Conservation (phyloP, 2,113 vertebrate species). For the Polypterus senegalus region DNA sequence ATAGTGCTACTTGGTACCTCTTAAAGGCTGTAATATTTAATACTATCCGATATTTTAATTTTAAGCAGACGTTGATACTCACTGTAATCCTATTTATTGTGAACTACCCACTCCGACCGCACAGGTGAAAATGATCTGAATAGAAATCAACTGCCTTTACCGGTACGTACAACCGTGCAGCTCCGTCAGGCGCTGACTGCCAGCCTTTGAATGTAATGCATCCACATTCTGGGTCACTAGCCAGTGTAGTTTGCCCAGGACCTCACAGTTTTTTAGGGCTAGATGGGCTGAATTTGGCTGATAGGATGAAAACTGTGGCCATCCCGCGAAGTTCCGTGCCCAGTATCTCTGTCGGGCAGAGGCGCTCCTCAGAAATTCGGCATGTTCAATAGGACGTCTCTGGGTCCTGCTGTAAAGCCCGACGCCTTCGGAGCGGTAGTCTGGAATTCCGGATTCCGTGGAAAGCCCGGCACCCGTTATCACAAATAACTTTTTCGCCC, state of each 20-base stretch:
- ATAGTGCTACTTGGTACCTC: no score
- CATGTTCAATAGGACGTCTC: conserved; percentile 68
- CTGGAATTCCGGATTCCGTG: conserved; percentile 89
- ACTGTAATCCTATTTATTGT: no score
- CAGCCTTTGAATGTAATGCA: conserved; percentile 77
- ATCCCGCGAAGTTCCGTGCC: conserved; percentile 89
- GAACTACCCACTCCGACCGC: no score
- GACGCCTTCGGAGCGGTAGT: conserved; percentile 84
- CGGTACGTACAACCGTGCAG: conserved; percentile 84
- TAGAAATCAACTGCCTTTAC: conserved; percentile 29
- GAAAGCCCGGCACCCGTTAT: conserved; percentile 85
- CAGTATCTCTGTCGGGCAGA: conserved; percentile 79
- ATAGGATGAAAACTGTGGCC: conserved; percentile 80
- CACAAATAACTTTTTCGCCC: conserved; percentile 63
- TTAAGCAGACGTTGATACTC: no score
- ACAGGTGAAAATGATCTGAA: no score
- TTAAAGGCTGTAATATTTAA: no score
- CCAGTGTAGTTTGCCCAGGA: conserved; percentile 72
- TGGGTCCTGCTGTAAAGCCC: conserved; percentile 81
- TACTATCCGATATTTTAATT: no score
- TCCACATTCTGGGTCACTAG: conserved; percentile 95
- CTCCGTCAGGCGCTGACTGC: conserved; percentile 72
- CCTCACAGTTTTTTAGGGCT: conserved; percentile 68
- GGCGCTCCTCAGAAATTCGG: conserved; percentile 65
- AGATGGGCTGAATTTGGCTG: conserved; percentile 71